Evolutionary conservation across 2,113 vertebrate genomes (phyloP), one percentile per base, ranked within the genome.

Genomic region (Haemorhous mexicanus): DNA sequence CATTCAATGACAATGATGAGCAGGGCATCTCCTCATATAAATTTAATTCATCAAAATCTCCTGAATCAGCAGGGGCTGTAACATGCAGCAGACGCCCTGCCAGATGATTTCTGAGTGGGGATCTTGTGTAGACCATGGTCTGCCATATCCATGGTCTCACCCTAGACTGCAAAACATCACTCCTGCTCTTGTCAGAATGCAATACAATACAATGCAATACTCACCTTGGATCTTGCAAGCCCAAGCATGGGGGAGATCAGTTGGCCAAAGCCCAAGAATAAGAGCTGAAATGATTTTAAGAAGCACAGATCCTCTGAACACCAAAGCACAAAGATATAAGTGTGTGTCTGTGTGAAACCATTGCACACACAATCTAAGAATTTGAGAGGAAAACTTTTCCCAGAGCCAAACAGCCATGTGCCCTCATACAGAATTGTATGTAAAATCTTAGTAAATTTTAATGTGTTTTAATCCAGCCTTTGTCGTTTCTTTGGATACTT

Each of bases 291-390:
- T 8, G 2, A 47, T 41, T 79, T 55, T 72, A 35, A 85, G 52
- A 76, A 81, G 26, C 16, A 15, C 23, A 70, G 19, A 27, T 44
- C 10, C 24, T 70, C 35, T 41, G 27, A 52, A 69, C 18, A 53
- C 5, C 8, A 50, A 66, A 56, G 11, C 4, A 32, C 55, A 26
- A 61, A 79, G 8, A 18, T 35, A 7, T 18, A 46, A 53, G 11
- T 11, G 9, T 17, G 20, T 0, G 1, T 44, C 70, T 58, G 15
- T 24, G 10, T 53, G n/a, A 72, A 79, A 53, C 24, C 30, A 19
- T 6, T 75, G 16, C 22, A 46, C 11, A 24, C 17, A n/a, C 16
- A 80, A 2, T 19, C 0, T 0, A 43, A 41, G 33, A 87, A 32
- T 26, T 13, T 13, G 32, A 44, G 23, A 41, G 22, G 39, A 84